phyloP scores from a whole-genome alignment of 1,140 invertebrate species.

The Drosophila pruinosa region DNA sequence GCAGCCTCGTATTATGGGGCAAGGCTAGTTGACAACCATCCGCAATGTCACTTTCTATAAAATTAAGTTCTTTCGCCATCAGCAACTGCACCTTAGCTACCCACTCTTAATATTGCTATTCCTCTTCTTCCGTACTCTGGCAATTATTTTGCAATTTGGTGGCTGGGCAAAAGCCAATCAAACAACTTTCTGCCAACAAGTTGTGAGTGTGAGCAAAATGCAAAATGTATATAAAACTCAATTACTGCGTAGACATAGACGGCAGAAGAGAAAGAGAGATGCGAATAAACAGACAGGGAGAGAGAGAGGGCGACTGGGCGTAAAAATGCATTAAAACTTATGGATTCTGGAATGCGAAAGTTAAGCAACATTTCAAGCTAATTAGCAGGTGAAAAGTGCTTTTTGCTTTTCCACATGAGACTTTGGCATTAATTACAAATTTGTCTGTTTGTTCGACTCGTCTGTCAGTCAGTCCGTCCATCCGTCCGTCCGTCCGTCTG shows the following conservation, averaged over 20 bases:
- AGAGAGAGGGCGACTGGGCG: neutral
- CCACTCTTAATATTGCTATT: neutral
- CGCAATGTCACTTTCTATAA: conserved; percentile 73
- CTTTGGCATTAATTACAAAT: conserved; percentile 40
- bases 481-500: neutral
- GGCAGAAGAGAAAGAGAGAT: neutral
- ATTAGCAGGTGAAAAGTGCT: conserved; percentile 39
- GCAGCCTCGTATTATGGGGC: conserved; percentile 7
- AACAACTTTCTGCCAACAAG: conserved; percentile 64
- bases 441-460: conserved; percentile 12
- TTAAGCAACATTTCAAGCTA: conserved; percentile 31
- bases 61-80: conserved; percentile 72
- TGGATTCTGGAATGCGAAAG: conserved; percentile 33
- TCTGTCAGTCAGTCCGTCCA: conserved; percentile 10
- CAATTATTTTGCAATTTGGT: conserved; percentile 77
- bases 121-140: neutral
- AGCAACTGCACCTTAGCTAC: conserved; percentile 36
- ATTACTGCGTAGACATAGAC: conserved; percentile 46
- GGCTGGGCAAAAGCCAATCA: conserved; percentile 68
- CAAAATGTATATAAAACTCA: conserved; percentile 73
- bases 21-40: conserved; percentile 32
- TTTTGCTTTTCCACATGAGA: conserved; percentile 1
- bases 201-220: conserved; percentile 56
- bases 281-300: neutral
- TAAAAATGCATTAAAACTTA: conserved; percentile 49